Conservation (phyloP, 2,888 invertebrate species). For the Pseudanteris insignis region DNA sequence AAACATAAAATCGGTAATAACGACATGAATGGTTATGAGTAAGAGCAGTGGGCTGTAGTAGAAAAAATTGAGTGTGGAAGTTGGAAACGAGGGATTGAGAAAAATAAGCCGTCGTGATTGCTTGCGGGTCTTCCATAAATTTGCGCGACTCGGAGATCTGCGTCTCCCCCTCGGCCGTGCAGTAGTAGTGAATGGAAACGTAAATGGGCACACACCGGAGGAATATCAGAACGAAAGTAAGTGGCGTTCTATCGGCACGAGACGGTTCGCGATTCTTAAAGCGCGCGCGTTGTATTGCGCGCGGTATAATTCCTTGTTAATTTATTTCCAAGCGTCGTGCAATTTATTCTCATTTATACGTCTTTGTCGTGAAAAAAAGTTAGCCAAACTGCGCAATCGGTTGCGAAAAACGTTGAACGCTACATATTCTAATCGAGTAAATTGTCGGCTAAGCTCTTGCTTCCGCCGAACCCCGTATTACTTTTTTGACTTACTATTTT, state of each 20-base stretch:
- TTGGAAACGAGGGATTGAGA: conserved; percentile 12
- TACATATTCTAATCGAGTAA: too few relatives aligned
- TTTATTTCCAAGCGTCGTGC: conserved; percentile 26
- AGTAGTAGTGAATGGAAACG: conserved; percentile 59
- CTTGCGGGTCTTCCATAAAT: conserved; percentile 27
- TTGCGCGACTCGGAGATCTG: conserved; percentile 29
- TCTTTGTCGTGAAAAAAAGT: conserved; percentile 15
- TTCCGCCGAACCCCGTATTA: too few relatives aligned
- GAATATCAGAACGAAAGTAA: conserved; percentile 52
- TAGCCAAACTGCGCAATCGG: conserved; percentile 9
- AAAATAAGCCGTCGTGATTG: conserved; percentile 18
- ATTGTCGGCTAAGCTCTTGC: too few relatives aligned
- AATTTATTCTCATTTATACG: conserved; percentile 25
- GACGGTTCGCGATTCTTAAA: conserved; percentile 41
- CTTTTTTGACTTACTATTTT: too few relatives aligned
- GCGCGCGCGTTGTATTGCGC: conserved; percentile 33
- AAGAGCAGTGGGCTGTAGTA: too few relatives aligned
- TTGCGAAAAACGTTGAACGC: conserved; percentile 4
- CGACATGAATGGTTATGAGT: too few relatives aligned
- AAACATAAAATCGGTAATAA: too few relatives aligned
- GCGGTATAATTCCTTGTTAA: conserved; percentile 36
- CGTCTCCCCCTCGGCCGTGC: conserved; percentile 10
- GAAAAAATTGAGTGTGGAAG: too few relatives aligned
- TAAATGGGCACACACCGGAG: conserved; percentile 54
- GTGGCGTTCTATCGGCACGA: conserved; percentile 48